Evolutionary conservation across 2,888 invertebrate species (phyloP).

Genomic region (Drosophila prolongata): DNA sequence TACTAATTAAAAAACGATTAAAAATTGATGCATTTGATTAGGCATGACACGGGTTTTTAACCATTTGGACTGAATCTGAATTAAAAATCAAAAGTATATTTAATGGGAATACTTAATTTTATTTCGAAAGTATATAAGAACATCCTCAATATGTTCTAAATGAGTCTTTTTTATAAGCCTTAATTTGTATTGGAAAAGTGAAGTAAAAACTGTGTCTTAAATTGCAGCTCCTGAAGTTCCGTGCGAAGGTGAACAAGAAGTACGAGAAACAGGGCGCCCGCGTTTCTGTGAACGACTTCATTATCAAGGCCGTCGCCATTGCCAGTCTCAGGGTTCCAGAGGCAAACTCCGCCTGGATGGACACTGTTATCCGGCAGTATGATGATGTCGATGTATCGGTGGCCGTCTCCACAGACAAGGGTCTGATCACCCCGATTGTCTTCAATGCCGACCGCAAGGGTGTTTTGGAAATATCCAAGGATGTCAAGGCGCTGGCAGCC

Average conservation of each 20-base stretch:
- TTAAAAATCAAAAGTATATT: too few species aligned
- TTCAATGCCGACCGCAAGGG: constrained; percentile 96
- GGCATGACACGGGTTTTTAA: too few species aligned
- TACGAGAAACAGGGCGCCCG: constrained; percentile 92
- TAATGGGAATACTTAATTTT: too few species aligned
- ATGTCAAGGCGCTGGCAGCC: constrained; percentile 91
- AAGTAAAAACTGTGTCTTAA: background rate
- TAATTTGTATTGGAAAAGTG: too few species aligned
- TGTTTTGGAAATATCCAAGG: constrained; percentile 91
- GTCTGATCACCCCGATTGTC: constrained; percentile 98
- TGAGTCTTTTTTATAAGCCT: too few species aligned
- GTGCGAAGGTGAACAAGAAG: constrained; percentile 91
- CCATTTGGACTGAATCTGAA: too few species aligned
- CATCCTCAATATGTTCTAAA: background rate
- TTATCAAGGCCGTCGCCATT: constrained; percentile 96
- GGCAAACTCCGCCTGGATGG: constrained; percentile 98
- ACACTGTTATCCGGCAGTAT: constrained; percentile 95
- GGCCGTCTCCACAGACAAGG: constrained; percentile 97
- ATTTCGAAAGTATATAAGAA: too few species aligned
- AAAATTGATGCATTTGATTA: too few species aligned
- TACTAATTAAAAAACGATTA: too few species aligned
- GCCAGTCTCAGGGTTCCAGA: constrained; percentile 96
- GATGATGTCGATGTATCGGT: constrained; percentile 97
- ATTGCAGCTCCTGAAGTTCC: constrained; percentile 86
- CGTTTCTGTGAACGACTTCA: constrained; percentile 97